A percentile compares a stretch with the other conserved stretches of the same genome.
phyloP scores from a whole-genome alignment of 1,140 invertebrate genomes.

The Trinorchestia longiramus region DNA sequence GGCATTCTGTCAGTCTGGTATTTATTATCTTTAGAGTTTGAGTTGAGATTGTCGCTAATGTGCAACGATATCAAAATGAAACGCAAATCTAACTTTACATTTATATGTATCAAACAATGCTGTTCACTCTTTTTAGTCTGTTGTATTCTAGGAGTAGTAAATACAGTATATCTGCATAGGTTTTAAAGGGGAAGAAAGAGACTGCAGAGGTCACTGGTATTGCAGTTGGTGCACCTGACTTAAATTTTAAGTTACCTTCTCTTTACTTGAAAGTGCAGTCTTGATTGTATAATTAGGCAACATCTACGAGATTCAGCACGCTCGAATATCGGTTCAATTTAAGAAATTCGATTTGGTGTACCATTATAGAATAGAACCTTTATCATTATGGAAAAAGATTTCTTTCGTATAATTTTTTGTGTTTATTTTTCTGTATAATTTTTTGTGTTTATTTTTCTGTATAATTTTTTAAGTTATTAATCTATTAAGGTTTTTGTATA shows the following conservation, averaged over 20 bases:
- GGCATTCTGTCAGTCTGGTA: background rate
- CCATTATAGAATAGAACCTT: background rate
- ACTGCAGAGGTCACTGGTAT: constrained; percentile 24
- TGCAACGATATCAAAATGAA: background rate
- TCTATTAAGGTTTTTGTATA: background rate
- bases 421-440: no score
- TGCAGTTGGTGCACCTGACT: background rate
- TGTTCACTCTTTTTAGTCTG: background rate
- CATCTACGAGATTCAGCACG: background rate
- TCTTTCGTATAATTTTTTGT: background rate
- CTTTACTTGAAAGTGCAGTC: constrained; percentile 6
- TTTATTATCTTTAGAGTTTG: background rate
- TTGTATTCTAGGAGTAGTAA: background rate
- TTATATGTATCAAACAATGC: background rate
- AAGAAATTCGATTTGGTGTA: background rate
- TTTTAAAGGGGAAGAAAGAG: background rate
- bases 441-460: no score
- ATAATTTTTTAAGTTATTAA: background rate
- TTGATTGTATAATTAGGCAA: background rate
- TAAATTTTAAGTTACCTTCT: constrained; percentile 10
- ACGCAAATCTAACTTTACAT: background rate
- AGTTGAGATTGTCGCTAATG: background rate
- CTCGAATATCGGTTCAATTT: background rate
- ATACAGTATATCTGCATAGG: background rate
- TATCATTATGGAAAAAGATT: background rate